Percentiles rank a stretch among this genome's conserved stretches.
Evolutionary conservation across 2,888 invertebrate genomes (phyloP).

Genomic region (Synanthedon tipuliformis): DNA sequence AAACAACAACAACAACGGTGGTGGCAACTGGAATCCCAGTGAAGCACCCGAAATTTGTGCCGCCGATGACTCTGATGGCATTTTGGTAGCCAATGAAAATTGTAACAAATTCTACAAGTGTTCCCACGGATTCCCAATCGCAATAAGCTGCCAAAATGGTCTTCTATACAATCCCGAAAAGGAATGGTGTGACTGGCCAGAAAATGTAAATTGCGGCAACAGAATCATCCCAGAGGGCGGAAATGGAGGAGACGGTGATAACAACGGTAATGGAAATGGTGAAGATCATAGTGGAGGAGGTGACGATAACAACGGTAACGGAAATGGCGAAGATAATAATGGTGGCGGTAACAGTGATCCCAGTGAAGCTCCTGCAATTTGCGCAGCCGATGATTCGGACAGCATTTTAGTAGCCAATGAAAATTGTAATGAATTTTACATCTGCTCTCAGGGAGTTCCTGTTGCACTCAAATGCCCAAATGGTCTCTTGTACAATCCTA

Average conservation of each 20-base stretch:
- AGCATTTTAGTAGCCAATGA: constrained; percentile 22
- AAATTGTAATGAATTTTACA: constrained; percentile 25
- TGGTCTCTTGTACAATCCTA: constrained; percentile 21
- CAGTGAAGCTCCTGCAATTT: constrained; percentile 19
- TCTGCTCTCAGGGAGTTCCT: constrained; percentile 19
- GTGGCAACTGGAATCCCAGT: too few species aligned
- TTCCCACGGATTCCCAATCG: too few species aligned
- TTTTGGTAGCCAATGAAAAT: too few species aligned
- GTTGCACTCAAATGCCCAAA: constrained; percentile 17
- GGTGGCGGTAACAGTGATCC: constrained; percentile 14
- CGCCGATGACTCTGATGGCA: too few species aligned
- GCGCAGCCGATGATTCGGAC: constrained; percentile 17
- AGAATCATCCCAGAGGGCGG: constrained; percentile 2
- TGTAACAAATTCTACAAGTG: too few species aligned
- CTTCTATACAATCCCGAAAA: not conserved
- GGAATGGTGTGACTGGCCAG: constrained; percentile 20
- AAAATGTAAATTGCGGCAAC: constrained; percentile 20
- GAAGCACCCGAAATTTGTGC: too few species aligned
- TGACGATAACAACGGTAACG: constrained; percentile 1
- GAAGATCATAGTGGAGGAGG: constrained; percentile 2
- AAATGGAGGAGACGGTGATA: constrained; percentile 6
- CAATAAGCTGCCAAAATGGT: too few species aligned
- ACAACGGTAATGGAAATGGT: constrained; percentile 3
- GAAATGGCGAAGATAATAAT: constrained; percentile 3
- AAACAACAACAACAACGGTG: too few species aligned